Base-by-base conservation (phyloP, 2,113 vertebrate genomes). In the Actenoides hombroni region DNA sequence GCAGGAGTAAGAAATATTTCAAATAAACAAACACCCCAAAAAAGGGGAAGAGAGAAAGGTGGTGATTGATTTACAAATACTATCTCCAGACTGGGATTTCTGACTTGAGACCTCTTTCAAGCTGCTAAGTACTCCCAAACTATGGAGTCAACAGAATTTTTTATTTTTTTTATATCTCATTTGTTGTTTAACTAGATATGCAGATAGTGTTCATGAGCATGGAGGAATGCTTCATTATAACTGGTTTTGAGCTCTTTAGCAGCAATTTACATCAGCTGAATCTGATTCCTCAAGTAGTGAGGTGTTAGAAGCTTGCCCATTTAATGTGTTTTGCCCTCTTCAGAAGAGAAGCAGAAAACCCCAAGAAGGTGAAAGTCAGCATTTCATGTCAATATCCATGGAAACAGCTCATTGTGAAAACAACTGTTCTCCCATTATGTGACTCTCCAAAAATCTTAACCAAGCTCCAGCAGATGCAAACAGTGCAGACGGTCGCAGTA, bases 391-490 rank as follows among this genome's bases (percentile, higher is more conserved):
- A 76, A 76, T 26, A 86, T 9, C 49, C 26, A 40, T 2, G 2
- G 67, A 63, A 92, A 40, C 28, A 88, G 28, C 40, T 76, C 40
- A 15, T 83, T 82, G 56, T 88, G 78, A 61, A 95, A 71, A 83
- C n/a, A 94, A 48, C 64, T 76, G 24, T 78, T 54, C 49, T 86
- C 23, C 21, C 29, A 31, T 73, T 53, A 87, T 69, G 29, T 12
- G 48, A 74, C 81, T 91, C 70, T 94, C 39, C 57, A 88, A 60
- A 96, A 96, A 68, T 68, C 73, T 95, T 86, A 89, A 76, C 67
- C 81, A 91, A 92, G 61, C 89, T 96, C 68, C 63, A 91, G 78
- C 80, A 95, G 87, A 92, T 87, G 86, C 94, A 96, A 94, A 90
- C 28, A 28, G 91, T 29, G 29, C 83, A 94, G 88, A 88, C 91